Percentiles rank a stretch among this genome's conserved stretches.
These are phyloP conservation scores for Cylloceria caligata DNA, from an alignment of 2,888 invertebrate genomes.

Conservation along the genomic window DNA sequence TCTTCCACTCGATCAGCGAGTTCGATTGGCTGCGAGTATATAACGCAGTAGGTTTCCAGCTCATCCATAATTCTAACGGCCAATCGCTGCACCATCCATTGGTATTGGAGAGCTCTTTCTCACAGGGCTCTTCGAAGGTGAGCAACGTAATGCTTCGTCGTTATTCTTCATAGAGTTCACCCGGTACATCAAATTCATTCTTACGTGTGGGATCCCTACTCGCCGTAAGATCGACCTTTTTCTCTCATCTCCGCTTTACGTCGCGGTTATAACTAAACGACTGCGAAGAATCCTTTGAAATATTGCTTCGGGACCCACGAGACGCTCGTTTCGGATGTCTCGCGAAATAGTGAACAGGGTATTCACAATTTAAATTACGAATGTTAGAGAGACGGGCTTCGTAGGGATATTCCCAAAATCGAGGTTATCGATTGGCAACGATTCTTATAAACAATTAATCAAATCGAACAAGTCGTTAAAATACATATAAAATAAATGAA, in stretches of 20 bases:
- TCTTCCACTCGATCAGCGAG: conserved; percentile 61
- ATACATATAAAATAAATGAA: too few relatives aligned
- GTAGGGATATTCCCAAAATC: background rate
- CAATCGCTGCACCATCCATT: conserved; percentile 47
- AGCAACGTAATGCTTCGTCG: conserved; percentile 39
- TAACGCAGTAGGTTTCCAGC: conserved; percentile 38
- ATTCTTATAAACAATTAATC: background rate
- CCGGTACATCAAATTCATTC: conserved; percentile 38
- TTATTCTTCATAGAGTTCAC: conserved; percentile 54
- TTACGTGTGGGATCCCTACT: conserved; percentile 11
- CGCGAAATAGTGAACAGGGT: background rate
- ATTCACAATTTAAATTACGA: background rate
- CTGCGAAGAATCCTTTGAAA: conserved; percentile 4
- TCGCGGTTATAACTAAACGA: background rate
- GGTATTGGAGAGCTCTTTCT: conserved; percentile 58
- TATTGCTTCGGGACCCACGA: conserved; percentile 10
- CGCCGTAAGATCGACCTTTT: conserved; percentile 15
- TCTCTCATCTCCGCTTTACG: conserved; percentile 3
- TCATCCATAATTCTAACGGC: conserved; percentile 47
- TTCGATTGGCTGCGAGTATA: conserved; percentile 55
- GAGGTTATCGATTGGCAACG: background rate
- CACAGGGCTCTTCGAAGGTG: conserved; percentile 3
- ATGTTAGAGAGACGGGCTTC: background rate
- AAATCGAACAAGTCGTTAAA: background rate
- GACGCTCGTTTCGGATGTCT: background rate